A percentile compares a stretch with the other conserved stretches of the same genome.
These are phyloP conservation scores for Acronicta alni DNA, from an alignment of 2,888 invertebrate species.

Conservation along the genomic window DNA sequence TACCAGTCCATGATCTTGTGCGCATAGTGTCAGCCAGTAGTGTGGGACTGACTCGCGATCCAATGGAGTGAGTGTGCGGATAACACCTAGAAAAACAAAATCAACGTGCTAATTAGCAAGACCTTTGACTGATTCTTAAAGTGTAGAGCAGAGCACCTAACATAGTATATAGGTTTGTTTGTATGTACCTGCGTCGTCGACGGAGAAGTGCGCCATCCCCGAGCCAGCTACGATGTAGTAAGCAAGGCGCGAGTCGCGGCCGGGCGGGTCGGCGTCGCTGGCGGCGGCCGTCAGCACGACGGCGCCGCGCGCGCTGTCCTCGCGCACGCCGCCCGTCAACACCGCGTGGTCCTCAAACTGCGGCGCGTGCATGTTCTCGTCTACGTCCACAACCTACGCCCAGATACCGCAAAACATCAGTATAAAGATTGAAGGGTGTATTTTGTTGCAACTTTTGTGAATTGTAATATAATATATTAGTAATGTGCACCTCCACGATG, in stretches of 20 bases:
- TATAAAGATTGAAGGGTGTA: neutral
- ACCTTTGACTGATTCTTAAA: neutral
- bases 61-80: slow-evolving; percentile 94
- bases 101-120: neutral
- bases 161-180: neutral
- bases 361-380: slow-evolving; percentile 96
- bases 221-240: slow-evolving; percentile 97
- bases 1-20: slow-evolving; percentile 97
- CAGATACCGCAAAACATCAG: neutral
- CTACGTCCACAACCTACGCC: slow-evolving; percentile 94
- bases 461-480: neutral
- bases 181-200: slow-evolving; percentile 96
- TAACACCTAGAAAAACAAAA: slow-evolving; percentile 88
- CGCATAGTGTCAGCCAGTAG: slow-evolving; percentile 98
- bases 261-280: slow-evolving; percentile 93
- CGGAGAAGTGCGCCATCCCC: slow-evolving; percentile 97
- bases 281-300: slow-evolving; percentile 94
- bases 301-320: slow-evolving; percentile 94
- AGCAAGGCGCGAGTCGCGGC: slow-evolving; percentile 94
- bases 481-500: slow-evolving; percentile 90
- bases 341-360: slow-evolving; percentile 94
- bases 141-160: no score
- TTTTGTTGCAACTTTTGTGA: neutral
- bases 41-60: slow-evolving; percentile 96
- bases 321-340: slow-evolving; percentile 92